Base-by-base conservation (phyloP, 2,888 invertebrate species). In the Eristalis intricaria region DNA sequence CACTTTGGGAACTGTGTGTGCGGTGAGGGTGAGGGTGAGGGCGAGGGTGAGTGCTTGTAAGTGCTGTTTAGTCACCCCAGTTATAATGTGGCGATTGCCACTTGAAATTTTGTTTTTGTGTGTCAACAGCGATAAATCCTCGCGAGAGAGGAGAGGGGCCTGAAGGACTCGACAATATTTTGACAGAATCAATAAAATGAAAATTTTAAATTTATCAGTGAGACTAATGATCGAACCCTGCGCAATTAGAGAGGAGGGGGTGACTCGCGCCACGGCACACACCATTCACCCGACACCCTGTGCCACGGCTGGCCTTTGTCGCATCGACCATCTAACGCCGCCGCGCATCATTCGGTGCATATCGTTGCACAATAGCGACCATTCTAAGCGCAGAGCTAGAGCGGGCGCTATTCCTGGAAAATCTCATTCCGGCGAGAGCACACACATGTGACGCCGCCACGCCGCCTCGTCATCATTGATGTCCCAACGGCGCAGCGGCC, bases 41-140 rank as follows among this genome's bases (percentile, higher is more conserved):
- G 26, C 60, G 23, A 23, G 75, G 69, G 84, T 71, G 71, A 79
- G 71, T 65, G 79, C 65, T 76, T 76, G 73, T 87, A 84, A 84
- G 84, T 84, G 79, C 69, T 87, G 84, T 87, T 87, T 79, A 87
- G 79, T 87, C 76, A 87, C 87, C 84, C 87, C 66, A 64, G 71
- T 58, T 75, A 65, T 78, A 84, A 87, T 76, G 84, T 87, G 80
- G 56, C 79, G 69, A 87, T 87, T 84, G 84, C 87, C 87, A 87
- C 87, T 87, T 87, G 87, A 87, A 87, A 69, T 60, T 71, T 29
- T 70, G 23, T 65, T 63, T 35, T 71, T 71, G 60, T 65, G 43
- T 77, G 58, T 73, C 70, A 75, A 65, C 61, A 71, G 19, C 79
- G 64, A 79, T 87, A 84, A 83, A 79, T 83, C 68, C 58, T 83